Conservation (phyloP, 2,113 vertebrate genomes). For the Pelmatolapia mariae region DNA sequence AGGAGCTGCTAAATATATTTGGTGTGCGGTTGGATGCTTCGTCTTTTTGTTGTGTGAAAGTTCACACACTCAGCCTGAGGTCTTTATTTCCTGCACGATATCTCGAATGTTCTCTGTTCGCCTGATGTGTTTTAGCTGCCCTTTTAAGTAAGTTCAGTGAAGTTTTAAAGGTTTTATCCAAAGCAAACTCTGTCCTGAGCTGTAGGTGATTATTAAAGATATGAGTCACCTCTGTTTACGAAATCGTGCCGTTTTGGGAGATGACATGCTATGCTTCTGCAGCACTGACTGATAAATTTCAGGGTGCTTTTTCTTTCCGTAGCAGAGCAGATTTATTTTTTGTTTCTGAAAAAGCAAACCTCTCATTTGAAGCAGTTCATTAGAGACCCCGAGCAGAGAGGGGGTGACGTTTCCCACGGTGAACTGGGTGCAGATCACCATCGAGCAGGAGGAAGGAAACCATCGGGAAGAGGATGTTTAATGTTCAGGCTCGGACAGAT, state of each 20-base stretch:
- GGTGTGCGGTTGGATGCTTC: background rate
- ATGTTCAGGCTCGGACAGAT: constrained; percentile 45
- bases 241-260: background rate
- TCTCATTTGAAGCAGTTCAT: constrained; percentile 1
- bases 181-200: background rate
- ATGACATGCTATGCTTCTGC: background rate
- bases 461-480: constrained; percentile 57
- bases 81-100: background rate
- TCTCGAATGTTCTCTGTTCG: background rate
- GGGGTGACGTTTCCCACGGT: constrained; percentile 37
- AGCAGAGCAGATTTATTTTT: background rate
- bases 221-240: constrained; percentile 16
- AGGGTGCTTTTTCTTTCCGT: background rate
- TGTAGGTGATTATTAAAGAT: background rate
- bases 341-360: background rate
- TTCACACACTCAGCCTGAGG: background rate
- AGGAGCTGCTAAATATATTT: background rate
- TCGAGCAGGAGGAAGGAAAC: constrained; percentile 59
- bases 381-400: background rate
- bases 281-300: constrained; percentile 21
- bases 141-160: background rate
- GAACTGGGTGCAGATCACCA: background rate
- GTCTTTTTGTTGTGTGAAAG: background rate
- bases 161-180: background rate
- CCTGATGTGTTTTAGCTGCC: background rate